Conservation (phyloP, 2,888 invertebrate species). For the Lamproptera curius region DNA sequence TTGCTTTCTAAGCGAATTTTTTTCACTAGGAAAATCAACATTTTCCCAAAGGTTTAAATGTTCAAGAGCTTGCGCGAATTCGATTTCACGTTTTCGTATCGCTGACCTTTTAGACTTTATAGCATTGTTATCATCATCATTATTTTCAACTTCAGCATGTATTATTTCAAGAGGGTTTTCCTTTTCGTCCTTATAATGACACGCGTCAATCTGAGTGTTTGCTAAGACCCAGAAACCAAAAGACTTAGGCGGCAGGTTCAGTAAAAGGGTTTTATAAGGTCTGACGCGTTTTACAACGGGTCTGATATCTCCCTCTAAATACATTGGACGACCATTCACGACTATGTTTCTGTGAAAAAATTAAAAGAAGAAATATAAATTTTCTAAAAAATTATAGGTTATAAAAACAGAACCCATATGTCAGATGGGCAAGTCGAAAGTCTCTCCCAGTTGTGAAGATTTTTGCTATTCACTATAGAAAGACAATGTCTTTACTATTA, state of each 20-base stretch:
- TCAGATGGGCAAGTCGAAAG: too few relatives aligned
- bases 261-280: constrained; percentile 70
- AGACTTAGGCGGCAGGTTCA: constrained; percentile 81
- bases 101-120: constrained; percentile 44
- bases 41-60: constrained; percentile 32
- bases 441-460: too few relatives aligned
- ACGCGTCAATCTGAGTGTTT: constrained; percentile 79
- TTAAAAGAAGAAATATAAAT: not conserved
- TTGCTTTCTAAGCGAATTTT: constrained; percentile 35
- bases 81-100: constrained; percentile 30
- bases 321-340: constrained; percentile 81
- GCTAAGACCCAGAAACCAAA: constrained; percentile 88
- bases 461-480: too few relatives aligned
- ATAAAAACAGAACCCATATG: too few relatives aligned
- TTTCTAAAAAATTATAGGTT: too few relatives aligned
- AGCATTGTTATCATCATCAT: constrained; percentile 26
- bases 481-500: too few relatives aligned
- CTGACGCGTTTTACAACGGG: constrained; percentile 72
- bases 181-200: constrained; percentile 43
- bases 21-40: constrained; percentile 17
- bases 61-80: constrained; percentile 29
- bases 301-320: constrained; percentile 76
- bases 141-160: constrained; percentile 24
- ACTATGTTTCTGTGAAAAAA: constrained; percentile 72
- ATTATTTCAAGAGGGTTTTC: constrained; percentile 27